Base-by-base conservation (phyloP, 1,140 invertebrate species). In the Marisa cornuarietis region DNA sequence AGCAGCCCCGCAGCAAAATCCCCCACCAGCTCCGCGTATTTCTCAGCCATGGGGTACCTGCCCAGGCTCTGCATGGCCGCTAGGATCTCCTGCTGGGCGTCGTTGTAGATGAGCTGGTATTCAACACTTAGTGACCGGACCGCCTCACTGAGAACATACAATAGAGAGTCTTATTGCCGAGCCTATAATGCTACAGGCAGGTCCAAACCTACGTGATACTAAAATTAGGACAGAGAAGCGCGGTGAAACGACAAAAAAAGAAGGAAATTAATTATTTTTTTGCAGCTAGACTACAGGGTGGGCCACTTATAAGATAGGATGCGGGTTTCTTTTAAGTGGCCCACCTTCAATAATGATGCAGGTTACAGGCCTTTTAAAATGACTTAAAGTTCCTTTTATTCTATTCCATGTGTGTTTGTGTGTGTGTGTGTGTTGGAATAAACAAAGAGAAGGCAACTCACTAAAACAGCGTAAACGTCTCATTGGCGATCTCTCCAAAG, bases 381-480 rank as follows among this genome's bases (percentile, higher is more conserved):
- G 31, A 42, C 3, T 42, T 42, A 42, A 42, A 42, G 6, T 42
- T 42, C 31, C 31, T 42, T 2, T 42, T 42, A 42, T 77, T 77
- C 10, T 26, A 51, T n/a, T 3, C 18, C 49, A 6, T 69, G 6
- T 26, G 31, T 76, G 65, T 62, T 31, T 58, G 62, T 22, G 51
- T 24, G 20, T 52, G n/a, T 76, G 31, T 54, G 31, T 63, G 54
- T 1, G 54, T 61, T 42, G 77, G 58, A 58, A 24, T 0, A 22
- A 11, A 52, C 66, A 54, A 20, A 61, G 1, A 68, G n/a, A 42
- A 74, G 22, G 10, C 18, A 51, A 85, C 87, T 85, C 81, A 88
- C 87, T 84, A 69, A 3, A 85, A 66, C 26, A 66, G 52, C 49
- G 83, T 65, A 61, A 86, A 79, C 58, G 78, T 71, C 58, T 73